Evolutionary conservation across 2,888 invertebrate genomes (phyloP), one percentile per base, ranked within the genome.

Genomic region (Erebia ligea): DNA sequence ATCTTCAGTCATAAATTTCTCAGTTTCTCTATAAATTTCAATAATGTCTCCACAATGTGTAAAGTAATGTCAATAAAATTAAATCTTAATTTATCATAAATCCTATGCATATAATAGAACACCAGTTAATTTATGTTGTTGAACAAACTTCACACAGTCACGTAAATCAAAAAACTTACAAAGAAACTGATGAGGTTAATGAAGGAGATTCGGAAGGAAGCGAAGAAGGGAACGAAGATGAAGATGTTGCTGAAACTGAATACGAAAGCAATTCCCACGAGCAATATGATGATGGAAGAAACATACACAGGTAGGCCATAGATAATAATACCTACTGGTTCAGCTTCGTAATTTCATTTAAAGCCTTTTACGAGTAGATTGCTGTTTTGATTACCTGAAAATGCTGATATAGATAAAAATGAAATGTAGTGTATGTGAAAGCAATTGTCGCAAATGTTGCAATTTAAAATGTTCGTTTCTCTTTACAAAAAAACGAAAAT

Each of bases 241-340:
- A 82, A 68, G 81, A 76, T 34, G 83, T 83, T 58, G 75, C 75
- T 50, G 84, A 85, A 48, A 82, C 84, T 45, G 86, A 88, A 57
- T 86, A 86, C 64, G 85, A 86, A 1, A 80, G 81, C 42, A 82
- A 86, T 68, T 74, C 76, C 3, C 82, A 79, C 48, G 84, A 84
- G 52, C 81, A 85, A 10, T 81, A 86, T 72, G 84, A 88, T 10
- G 84, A 86, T 15, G 81, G 82, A 58, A 81, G 85, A 63, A 82
- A 78, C 69, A 77, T 86, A 67, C 82, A 86, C 76, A 86, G 87
- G 89, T 89, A 81, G 11, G 66, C 9, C 11, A 10, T 21, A 21
- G 9, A 52, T 52, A n/a, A 50, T 50, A n/a, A n/a, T 15, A 50
- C n/a, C n/a, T 50, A 50, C n/a, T 50, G 50, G n/a, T 6, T 5